Percentiles rank a stretch among this genome's conserved stretches.
These are phyloP conservation scores for Dryococelus australis DNA, from an alignment of 2,888 invertebrate species.

Conservation along the genomic window DNA sequence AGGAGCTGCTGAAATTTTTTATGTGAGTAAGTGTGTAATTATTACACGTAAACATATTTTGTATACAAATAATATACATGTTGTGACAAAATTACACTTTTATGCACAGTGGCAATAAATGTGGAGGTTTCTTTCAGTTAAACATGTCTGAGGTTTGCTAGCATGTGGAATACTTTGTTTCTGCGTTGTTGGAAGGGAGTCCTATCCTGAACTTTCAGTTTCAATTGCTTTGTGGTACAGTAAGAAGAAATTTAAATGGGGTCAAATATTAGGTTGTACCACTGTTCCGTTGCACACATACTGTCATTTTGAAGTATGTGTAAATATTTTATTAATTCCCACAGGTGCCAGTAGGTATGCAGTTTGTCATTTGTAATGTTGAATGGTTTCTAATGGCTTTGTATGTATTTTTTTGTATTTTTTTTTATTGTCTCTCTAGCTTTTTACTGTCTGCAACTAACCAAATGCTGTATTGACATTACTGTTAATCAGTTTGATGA, in stretches of 20 bases:
- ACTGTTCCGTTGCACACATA: neutral
- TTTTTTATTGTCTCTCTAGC: neutral
- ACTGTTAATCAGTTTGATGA: neutral
- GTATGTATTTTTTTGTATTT: neutral
- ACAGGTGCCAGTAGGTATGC: neutral
- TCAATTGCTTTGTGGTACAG: neutral
- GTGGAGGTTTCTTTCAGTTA: neutral
- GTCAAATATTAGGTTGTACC: neutral
- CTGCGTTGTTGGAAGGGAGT: neutral
- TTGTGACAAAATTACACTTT: neutral
- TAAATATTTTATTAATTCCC: neutral
- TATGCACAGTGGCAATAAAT: neutral
- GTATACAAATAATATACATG: neutral
- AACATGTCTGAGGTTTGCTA: neutral
- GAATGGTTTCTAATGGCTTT: constrained; percentile 8
- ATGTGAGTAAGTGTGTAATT: neutral
- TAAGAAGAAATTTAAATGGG: neutral
- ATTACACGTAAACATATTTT: neutral
- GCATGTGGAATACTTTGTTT: neutral
- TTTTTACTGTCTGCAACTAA: constrained; percentile 3
- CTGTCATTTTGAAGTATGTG: neutral
- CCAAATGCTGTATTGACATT: neutral
- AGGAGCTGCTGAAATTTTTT: neutral
- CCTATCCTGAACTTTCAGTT: neutral
- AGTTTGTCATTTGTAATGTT: constrained; percentile 13